Evolutionary conservation across 2,797 vertebrate genomes (phyloP), one percentile per base, ranked within the genome.

Genomic region (Ammospiza maritima): DNA sequence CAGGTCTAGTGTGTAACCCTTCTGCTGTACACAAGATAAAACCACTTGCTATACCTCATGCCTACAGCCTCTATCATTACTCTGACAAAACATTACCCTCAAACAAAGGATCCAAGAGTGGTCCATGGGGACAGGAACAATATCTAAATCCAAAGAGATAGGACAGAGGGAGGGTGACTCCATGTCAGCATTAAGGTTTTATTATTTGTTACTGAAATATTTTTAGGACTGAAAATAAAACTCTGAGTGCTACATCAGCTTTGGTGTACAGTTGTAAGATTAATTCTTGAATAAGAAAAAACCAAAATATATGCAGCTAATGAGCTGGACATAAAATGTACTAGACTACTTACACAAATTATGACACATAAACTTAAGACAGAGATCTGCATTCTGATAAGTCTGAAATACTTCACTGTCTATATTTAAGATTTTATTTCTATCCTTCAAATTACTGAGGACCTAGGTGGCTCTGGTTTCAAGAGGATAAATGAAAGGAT

Each of bases 11-110:
- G 45, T 79, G 57, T 73, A 84, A 64, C 51, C 64, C 74, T 96
- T 88, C 78, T 91, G 76, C 67, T 92, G 47, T 84, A 92, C 60
- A 93, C 25, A 74, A 94, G 73, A 91, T 95, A 81, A 97, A 96
- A 73, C 22, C 36, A 38, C 36, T 38, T 38, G 36, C 36, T 38
- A 38, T 38, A 38, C 36, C 60, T 56, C 54, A 47, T 75, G 83
- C 66, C 77, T 89, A 62, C 64, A 92, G 71, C 42, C 40, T 51
- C 25, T n/a, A 27, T 64, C 34, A 54, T 71, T 85, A 58, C 32
- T 30, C 11, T 65, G 26, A 64, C 57, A 77, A 62, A 81, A 38
- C 2, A 15, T 47, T 80, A 36, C 17, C 25, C 22, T 91, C 53
- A 32, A 47, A 84, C 26, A 75, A 91, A 91, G 34, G 45, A 26